Percentiles rank a stretch among this genome's conserved stretches.
Evolutionary conservation across 2,888 invertebrate genomes (phyloP).

Genomic region (Malthinus flaveolus): DNA sequence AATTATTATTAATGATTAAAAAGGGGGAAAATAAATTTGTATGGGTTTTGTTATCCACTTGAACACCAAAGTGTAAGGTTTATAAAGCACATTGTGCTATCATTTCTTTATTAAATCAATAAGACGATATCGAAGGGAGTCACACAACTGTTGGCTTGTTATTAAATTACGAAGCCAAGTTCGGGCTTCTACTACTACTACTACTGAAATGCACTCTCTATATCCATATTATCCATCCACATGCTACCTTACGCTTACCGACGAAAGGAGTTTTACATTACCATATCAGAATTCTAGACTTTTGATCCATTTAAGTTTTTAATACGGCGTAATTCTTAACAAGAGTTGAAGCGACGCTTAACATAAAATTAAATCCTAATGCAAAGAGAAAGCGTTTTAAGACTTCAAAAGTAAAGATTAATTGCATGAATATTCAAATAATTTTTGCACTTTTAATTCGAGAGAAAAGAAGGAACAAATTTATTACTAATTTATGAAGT

Average conservation of each 20-base stretch:
- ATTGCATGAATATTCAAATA: slow-evolving; percentile 31
- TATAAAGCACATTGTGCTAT: slow-evolving; percentile 40
- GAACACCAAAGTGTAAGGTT: slow-evolving; percentile 22
- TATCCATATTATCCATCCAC: slow-evolving; percentile 6
- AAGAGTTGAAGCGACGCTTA: slow-evolving; percentile 19
- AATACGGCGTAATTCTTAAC: slow-evolving; percentile 23
- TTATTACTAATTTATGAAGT: slow-evolving; percentile 33
- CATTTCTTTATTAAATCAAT: slow-evolving; percentile 53
- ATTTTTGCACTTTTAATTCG: slow-evolving; percentile 29
- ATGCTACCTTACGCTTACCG: slow-evolving; percentile 24
- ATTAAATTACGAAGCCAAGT: slow-evolving; percentile 51
- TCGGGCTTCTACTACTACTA: slow-evolving; percentile 19
- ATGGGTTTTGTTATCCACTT: slow-evolving; percentile 19
- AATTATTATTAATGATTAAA: slow-evolving; percentile 5
- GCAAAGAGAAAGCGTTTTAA: slow-evolving; percentile 30
- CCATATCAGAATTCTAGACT: slow-evolving; percentile 4
- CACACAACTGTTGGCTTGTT: slow-evolving; percentile 44
- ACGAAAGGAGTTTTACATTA: slow-evolving; percentile 7
- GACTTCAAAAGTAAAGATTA: slow-evolving; percentile 32
- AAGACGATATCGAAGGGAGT: slow-evolving; percentile 45
- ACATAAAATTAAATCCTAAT: slow-evolving; percentile 30
- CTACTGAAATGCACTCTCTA: slow-evolving; percentile 27
- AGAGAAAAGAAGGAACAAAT: slow-evolving; percentile 24
- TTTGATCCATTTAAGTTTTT: slow-evolving; percentile 11
- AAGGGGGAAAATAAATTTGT: slow-evolving; percentile 6